Conservation (phyloP, 2,888 invertebrate species). For the Synergus laeviventris region DNA sequence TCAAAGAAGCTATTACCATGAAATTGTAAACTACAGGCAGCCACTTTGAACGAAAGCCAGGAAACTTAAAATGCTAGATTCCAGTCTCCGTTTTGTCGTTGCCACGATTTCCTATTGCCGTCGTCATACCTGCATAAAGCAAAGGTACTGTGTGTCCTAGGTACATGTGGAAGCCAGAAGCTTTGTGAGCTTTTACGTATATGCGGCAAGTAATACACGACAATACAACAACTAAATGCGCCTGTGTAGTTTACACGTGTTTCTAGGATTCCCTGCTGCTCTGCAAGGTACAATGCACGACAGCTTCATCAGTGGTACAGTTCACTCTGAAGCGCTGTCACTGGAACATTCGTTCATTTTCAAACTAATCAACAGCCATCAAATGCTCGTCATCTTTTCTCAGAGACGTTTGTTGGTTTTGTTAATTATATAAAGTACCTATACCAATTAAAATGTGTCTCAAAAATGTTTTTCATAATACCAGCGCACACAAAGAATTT, state of each 20-base stretch:
- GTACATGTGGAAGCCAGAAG: slow-evolving; percentile 47
- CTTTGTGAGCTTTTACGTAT: slow-evolving; percentile 49
- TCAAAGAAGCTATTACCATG: slow-evolving; percentile 33
- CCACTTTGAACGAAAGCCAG: slow-evolving; percentile 31
- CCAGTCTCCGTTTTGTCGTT: slow-evolving; percentile 32
- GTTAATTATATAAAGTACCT: neutral
- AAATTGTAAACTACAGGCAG: slow-evolving; percentile 28
- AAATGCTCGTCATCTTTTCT: slow-evolving; percentile 54
- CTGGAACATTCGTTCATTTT: slow-evolving; percentile 49
- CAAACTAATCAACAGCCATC: slow-evolving; percentile 60
- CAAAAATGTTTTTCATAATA: neutral
- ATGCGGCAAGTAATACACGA: slow-evolving; percentile 47
- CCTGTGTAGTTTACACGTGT: slow-evolving; percentile 65
- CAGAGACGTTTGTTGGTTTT: neutral
- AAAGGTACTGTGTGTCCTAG: slow-evolving; percentile 17
- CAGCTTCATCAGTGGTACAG: slow-evolving; percentile 61
- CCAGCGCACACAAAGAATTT: too few species aligned
- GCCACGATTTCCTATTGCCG: slow-evolving; percentile 28
- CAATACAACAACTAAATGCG: slow-evolving; percentile 50
- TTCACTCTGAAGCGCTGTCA: slow-evolving; percentile 23
- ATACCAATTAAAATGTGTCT: neutral
- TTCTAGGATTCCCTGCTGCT: slow-evolving; percentile 60
- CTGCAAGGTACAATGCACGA: slow-evolving; percentile 59
- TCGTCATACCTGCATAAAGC: slow-evolving; percentile 23
- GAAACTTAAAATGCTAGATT: slow-evolving; percentile 31